Conservation (phyloP, 2,888 invertebrate genomes). For the Rhorus exstirpatorius region DNA sequence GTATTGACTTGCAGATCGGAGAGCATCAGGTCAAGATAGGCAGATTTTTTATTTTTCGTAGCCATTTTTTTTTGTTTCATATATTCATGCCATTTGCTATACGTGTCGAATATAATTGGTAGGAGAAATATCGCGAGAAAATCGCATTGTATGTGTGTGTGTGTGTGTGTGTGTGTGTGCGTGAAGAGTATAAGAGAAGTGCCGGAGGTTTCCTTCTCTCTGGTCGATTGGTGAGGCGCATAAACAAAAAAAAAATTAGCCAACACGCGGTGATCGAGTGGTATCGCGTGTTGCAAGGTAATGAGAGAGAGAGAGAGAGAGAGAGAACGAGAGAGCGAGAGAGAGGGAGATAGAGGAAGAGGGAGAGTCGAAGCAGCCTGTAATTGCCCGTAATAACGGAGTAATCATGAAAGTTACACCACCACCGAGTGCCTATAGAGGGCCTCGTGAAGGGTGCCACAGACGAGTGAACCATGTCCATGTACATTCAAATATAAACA, state of each 20-base stretch:
- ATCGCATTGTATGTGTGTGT: background rate
- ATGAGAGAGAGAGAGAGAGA: conserved; percentile 60
- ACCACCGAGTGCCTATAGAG: conserved; percentile 63
- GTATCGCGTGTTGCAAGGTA: conserved; percentile 76
- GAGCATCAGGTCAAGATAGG: no score
- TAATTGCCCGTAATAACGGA: conserved; percentile 78
- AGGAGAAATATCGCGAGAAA: background rate
- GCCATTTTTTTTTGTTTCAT: no score
- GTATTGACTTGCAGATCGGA: no score
- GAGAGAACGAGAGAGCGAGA: no score
- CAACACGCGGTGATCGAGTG: conserved; percentile 67
- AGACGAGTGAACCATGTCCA: background rate
- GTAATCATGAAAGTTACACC: conserved; percentile 78
- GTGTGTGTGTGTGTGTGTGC: background rate
- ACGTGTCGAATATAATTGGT: conserved; percentile 14
- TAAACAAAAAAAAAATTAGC: conserved; percentile 60
- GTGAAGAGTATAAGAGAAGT: conserved; percentile 29
- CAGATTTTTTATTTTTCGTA: no score
- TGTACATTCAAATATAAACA: conserved; percentile 13
- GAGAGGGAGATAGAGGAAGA: conserved; percentile 24
- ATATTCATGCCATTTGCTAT: no score
- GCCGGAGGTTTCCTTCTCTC: conserved; percentile 28
- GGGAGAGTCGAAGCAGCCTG: conserved; percentile 66
- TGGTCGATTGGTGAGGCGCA: conserved; percentile 33
- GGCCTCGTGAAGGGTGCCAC: conserved; percentile 55